Percentiles rank a stretch among this genome's conserved stretches.
Conservation (phyloP, 2,797 vertebrate genomes). For the Gouania willdenowi region DNA sequence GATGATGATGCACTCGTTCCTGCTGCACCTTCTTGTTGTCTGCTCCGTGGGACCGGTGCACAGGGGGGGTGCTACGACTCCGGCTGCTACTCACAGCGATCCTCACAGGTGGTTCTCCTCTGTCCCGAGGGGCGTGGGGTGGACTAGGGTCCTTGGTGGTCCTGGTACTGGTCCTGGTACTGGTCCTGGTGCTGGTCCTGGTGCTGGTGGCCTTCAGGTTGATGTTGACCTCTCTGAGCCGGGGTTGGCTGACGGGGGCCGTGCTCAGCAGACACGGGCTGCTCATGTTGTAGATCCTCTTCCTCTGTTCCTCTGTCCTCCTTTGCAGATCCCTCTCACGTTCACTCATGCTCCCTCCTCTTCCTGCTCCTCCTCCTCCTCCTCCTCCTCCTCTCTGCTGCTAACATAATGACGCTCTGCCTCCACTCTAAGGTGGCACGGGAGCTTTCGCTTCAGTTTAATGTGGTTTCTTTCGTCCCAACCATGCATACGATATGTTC, state of each 20-base stretch:
- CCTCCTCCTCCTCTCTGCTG: conserved; percentile 33
- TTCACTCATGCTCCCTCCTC: conserved; percentile 23
- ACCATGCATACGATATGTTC: conserved; percentile 71
- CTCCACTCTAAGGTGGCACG: conserved; percentile 49
- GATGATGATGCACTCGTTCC: conserved; percentile 49
- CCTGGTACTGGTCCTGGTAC: conserved; percentile 22
- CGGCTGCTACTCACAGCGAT: conserved; percentile 49
- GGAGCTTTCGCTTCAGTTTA: conserved; percentile 41
- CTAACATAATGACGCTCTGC: conserved; percentile 51
- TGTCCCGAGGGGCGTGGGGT: conserved; percentile 40
- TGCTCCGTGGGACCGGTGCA: conserved; percentile 52
- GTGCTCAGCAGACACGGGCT: conserved; percentile 76
- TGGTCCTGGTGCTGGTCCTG: conserved; percentile 44
- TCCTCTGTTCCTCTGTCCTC: conserved; percentile 61
- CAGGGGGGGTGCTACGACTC: conserved; percentile 76
- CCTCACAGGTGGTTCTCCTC: conserved; percentile 56
- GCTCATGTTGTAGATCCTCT: conserved; percentile 73
- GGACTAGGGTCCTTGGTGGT: conserved; percentile 40
- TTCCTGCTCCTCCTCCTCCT: conserved; percentile 6
- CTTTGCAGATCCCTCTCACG: conserved; percentile 49
- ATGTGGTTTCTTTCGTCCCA: conserved; percentile 53
- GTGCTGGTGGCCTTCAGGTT: conserved; percentile 71
- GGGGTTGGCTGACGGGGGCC: conserved; percentile 68
- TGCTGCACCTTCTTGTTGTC: conserved; percentile 51
- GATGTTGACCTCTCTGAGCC: conserved; percentile 76